Evolutionary conservation across 2,797 vertebrate species (phyloP).

Genomic region (Dicrostonyx torquatus): DNA sequence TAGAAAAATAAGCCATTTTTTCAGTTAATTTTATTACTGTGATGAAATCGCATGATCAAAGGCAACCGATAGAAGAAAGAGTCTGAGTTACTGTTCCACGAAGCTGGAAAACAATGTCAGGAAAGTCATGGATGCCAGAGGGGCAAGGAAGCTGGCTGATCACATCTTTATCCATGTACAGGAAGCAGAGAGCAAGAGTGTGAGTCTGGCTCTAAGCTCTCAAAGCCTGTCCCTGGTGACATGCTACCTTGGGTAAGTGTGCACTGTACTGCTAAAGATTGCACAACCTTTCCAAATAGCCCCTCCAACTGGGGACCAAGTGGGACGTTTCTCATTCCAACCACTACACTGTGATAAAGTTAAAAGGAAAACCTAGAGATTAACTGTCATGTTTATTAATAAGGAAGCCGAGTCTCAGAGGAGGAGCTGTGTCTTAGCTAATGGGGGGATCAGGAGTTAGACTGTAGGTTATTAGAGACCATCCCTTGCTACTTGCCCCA

Average conservation of each 20-base stretch:
- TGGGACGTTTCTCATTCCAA: background rate
- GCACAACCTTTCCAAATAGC: background rate
- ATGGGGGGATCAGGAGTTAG: background rate
- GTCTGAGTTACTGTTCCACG: background rate
- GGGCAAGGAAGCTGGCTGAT: background rate
- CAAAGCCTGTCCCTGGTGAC: background rate
- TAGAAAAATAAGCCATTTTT: background rate
- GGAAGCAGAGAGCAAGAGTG: background rate
- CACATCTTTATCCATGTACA: background rate
- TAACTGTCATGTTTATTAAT: background rate
- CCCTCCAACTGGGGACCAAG: background rate
- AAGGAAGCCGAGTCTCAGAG: background rate
- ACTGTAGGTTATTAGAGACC: background rate
- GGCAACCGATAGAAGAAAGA: background rate
- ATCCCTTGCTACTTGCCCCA: background rate
- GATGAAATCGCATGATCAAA: background rate
- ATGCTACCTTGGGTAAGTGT: background rate
- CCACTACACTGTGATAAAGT: background rate
- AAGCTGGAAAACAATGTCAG: background rate
- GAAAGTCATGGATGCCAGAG: background rate
- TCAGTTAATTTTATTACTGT: background rate
- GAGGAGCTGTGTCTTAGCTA: background rate
- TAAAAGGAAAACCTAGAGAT: background rate
- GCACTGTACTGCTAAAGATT: background rate
- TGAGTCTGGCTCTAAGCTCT: background rate